Base-by-base conservation (phyloP, 2,113 vertebrate genomes). In the Abramis brama region DNA sequence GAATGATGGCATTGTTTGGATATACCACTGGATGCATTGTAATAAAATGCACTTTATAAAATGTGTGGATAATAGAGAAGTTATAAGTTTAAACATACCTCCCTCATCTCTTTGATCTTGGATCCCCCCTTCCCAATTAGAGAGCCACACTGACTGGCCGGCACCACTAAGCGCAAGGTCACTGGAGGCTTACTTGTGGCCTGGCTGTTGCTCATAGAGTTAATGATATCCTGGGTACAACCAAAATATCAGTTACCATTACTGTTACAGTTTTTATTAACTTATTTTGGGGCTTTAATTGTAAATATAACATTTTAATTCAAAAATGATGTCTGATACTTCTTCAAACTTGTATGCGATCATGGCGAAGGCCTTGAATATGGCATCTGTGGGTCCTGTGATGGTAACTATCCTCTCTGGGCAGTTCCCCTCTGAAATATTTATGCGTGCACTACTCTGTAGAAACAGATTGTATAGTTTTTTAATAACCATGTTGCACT, bases 331-430 rank as follows among this genome's bases (percentile, higher is more conserved):
- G 6, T 62, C n/a, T 43, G 15, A 1, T 88, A 99, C 98, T 96
- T 99, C 98, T 87, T 99, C 98, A 85, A 99, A 99, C 92, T 99
- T 99, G 93, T 99, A 98, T 70, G 98, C 98, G 0, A 99, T 99
- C 98, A 99, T 99, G 66, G 98, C 97, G 0, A 99, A 99, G 89
- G 98, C 98, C 93, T 99, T 99, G 92, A 99, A 99, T 93, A 99
- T 99, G 89, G 98, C 98, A 43, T 99, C 97, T 0, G 97, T 99
- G 10, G 97, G 98, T 89, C 98, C 98, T 0, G 98, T 99, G 91
- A 99, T 99, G 90, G 98, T 99, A 79, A 99, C 98, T 0, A 99
- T 99, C 88, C 98, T 94, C 86, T 99, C 98, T 0, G 98, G 98
- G 89, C 98, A 99, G 93, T 97, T 99, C 36, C 98, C 98, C 85